A percentile compares a stretch with the other conserved stretches of the same genome.
Evolutionary conservation across 2,797 vertebrate genomes (phyloP).

Genomic region (Melanitta fusca): DNA sequence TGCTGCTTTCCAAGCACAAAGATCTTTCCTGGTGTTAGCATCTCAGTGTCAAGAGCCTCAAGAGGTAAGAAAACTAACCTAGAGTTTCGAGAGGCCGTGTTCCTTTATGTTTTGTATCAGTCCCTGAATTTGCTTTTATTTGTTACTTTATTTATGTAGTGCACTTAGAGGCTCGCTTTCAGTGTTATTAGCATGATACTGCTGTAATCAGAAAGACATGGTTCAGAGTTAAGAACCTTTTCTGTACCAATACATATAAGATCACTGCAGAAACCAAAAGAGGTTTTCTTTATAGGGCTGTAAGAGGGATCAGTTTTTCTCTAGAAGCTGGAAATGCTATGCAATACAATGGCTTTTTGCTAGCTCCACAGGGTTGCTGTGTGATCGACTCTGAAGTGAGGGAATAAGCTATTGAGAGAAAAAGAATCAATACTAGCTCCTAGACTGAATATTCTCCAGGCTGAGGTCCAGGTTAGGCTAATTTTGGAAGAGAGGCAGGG

Average conservation of each 20-base stretch:
- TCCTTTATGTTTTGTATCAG: background rate
- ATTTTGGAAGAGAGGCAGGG: background rate
- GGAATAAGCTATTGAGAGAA: background rate
- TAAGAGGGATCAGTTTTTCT: background rate
- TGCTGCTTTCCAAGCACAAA: conserved; percentile 89
- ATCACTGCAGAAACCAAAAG: background rate
- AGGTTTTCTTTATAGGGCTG: background rate
- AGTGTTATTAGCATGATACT: background rate
- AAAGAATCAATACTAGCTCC: background rate
- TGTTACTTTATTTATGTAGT: background rate
- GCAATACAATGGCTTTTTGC: background rate
- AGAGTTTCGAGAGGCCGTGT: background rate
- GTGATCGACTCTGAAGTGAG: background rate
- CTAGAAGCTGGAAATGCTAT: background rate
- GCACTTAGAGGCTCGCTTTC: background rate
- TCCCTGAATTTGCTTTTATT: background rate
- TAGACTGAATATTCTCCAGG: background rate
- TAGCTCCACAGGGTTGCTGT: background rate
- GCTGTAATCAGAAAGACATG: background rate
- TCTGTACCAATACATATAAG: background rate
- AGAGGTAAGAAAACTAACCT: conserved; percentile 83
- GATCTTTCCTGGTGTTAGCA: conserved; percentile 88
- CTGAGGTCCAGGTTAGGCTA: background rate
- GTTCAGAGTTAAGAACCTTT: background rate
- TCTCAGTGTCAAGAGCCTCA: conserved; percentile 89